Conservation (phyloP, 2,888 invertebrate species). For the Leucozona laternaria region DNA sequence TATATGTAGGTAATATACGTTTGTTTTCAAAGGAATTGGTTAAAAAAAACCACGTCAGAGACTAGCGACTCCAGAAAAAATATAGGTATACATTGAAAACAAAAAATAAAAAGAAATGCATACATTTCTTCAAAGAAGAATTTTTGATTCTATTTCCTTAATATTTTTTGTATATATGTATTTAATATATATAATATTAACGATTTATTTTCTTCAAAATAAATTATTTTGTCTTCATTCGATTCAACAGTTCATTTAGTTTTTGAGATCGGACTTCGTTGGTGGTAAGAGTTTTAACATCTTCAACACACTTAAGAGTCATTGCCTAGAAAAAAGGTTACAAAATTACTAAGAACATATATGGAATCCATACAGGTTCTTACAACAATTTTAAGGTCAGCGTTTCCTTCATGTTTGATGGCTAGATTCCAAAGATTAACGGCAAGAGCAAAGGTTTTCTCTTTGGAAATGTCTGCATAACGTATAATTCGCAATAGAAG, state of each 20-base stretch:
- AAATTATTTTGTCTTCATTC: slow-evolving; percentile 63
- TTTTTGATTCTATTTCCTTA: not conserved
- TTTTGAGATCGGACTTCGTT: slow-evolving; percentile 70
- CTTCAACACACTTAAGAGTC: slow-evolving; percentile 61
- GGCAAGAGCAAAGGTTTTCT: slow-evolving; percentile 88
- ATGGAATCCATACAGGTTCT: slow-evolving; percentile 15
- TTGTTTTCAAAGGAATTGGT: too few relatives aligned
- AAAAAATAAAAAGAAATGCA: not conserved
- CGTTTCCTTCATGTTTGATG: slow-evolving; percentile 86
- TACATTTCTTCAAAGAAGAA: not conserved
- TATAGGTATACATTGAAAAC: too few relatives aligned
- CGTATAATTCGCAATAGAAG: slow-evolving; percentile 88
- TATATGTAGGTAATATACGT: too few relatives aligned
- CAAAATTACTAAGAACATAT: not conserved
- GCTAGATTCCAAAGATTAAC: slow-evolving; percentile 93
- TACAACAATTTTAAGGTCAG: slow-evolving; percentile 85
- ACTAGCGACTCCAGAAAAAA: too few relatives aligned
- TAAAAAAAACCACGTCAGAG: too few relatives aligned
- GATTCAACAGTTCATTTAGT: slow-evolving; percentile 54
- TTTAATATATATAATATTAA: not conserved
- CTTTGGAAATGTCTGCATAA: slow-evolving; percentile 87
- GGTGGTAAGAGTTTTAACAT: slow-evolving; percentile 46
- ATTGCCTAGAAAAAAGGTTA: slow-evolving; percentile 19
- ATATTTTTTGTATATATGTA: not conserved
- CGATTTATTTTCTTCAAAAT: not conserved